phyloP scores from a whole-genome alignment of 2,113 vertebrate genomes.

The Eidolon helvum region DNA sequence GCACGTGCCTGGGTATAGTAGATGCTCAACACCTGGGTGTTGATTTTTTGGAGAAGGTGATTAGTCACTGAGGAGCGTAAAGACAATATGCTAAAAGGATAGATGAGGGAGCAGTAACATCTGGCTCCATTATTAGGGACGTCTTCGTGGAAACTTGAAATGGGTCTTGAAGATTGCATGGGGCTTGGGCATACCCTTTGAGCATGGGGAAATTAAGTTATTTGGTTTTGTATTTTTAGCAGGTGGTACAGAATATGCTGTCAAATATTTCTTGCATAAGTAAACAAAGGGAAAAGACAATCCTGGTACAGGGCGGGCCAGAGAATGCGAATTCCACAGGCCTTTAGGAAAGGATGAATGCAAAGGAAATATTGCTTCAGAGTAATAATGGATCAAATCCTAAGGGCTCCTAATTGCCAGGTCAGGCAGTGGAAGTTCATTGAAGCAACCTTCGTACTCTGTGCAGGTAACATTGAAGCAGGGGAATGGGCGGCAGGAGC shows the following conservation, averaged over 20 bases:
- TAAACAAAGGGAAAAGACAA: not conserved
- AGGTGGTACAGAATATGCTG: not conserved
- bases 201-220: not conserved
- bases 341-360: not conserved
- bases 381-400: not conserved
- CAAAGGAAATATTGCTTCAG: not conserved
- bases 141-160: not conserved
- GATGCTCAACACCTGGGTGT: not conserved
- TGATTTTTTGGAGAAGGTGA: not conserved
- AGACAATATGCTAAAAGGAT: not conserved
- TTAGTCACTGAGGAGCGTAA: not conserved
- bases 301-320: not conserved
- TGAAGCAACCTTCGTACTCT: not conserved
- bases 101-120: not conserved
- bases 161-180: not conserved
- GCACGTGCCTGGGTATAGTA: not conserved
- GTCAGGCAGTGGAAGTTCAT: not conserved
- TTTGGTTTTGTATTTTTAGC: slow-evolving; percentile 17
- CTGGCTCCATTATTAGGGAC: not conserved
- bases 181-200: not conserved
- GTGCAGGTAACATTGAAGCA: not conserved
- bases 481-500: not conserved
- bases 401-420: not conserved
- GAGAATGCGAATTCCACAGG: not conserved
- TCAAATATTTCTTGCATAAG: not conserved